phyloP scores from a whole-genome alignment of 2,888 invertebrate genomes.

The Lucinisca nassula region DNA sequence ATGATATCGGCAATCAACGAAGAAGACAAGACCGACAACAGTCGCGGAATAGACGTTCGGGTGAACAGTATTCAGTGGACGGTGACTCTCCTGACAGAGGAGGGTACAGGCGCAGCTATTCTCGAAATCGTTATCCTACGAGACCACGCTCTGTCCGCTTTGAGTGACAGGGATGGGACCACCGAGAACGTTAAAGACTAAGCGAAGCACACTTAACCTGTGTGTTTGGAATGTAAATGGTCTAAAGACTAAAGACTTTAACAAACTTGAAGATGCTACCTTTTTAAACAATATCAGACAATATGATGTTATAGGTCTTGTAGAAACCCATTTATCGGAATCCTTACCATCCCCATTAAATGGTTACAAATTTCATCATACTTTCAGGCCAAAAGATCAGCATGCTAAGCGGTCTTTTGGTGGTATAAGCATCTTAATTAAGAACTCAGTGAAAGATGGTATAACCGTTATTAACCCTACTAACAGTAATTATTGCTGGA shows the following conservation, averaged over 20 bases:
- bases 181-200: neutral
- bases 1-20: neutral
- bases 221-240: conserved; percentile 8
- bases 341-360: neutral
- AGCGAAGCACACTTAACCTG: neutral
- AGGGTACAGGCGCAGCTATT: neutral
- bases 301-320: neutral
- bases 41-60: neutral
- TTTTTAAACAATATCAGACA: neutral
- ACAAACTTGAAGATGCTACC: neutral
- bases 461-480: neutral
- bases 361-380: neutral
- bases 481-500: neutral
- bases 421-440: neutral
- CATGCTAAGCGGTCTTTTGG: neutral
- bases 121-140: no score
- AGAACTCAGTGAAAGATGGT: neutral
- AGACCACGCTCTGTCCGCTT: neutral
- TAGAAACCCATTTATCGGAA: neutral
- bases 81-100: neutral
- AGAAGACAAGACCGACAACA: neutral
- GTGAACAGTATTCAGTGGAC: neutral
- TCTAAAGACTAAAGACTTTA: neutral
- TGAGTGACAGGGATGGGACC: neutral
- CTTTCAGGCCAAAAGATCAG: neutral